These are phyloP conservation scores for Pangasius krempfi DNA, from an alignment of 2,797 vertebrate genomes.

Conservation along the genomic window DNA sequence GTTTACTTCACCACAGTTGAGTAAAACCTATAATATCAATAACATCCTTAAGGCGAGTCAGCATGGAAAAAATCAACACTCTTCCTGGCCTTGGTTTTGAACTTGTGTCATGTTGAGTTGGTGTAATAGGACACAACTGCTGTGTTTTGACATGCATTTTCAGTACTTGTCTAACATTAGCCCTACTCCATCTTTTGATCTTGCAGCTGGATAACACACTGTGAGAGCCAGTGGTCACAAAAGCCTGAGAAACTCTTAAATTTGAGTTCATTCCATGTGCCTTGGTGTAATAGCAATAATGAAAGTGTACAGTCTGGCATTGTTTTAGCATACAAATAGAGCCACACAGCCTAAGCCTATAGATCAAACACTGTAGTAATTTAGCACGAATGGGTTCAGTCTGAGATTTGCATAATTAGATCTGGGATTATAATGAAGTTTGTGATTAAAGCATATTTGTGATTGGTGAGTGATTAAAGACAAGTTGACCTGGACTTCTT, in stretches of 20 bases:
- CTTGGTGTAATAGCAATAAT: slow-evolving; percentile 46
- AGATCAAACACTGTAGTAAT: slow-evolving; percentile 37
- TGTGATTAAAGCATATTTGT: slow-evolving; percentile 15
- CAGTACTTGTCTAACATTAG: slow-evolving; percentile 47
- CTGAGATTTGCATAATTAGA: slow-evolving; percentile 24
- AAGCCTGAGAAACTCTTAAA: slow-evolving; percentile 43
- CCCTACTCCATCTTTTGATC: slow-evolving; percentile 48
- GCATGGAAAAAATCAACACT: slow-evolving; percentile 51
- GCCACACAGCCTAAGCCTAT: slow-evolving; percentile 33
- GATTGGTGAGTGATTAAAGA: background rate
- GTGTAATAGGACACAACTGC: slow-evolving; percentile 45
- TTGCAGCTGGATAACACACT: slow-evolving; percentile 30
- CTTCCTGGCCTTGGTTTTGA: slow-evolving; percentile 33
- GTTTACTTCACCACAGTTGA: slow-evolving; percentile 40
- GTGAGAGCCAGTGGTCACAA: slow-evolving; percentile 30
- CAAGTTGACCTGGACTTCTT: background rate
- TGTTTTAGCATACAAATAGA: slow-evolving; percentile 48
- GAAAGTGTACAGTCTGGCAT: slow-evolving; percentile 59
- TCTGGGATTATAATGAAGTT: background rate
- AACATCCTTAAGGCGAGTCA: slow-evolving; percentile 53
- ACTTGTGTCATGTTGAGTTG: slow-evolving; percentile 41
- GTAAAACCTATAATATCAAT: slow-evolving; percentile 57
- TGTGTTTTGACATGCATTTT: slow-evolving; percentile 52
- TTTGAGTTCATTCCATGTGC: slow-evolving; percentile 49
- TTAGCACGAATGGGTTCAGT: background rate